Percentiles rank a stretch among this genome's conserved stretches.
phyloP scores from a whole-genome alignment of 2,113 vertebrate genomes.

The Epinephelus lanceolatus region DNA sequence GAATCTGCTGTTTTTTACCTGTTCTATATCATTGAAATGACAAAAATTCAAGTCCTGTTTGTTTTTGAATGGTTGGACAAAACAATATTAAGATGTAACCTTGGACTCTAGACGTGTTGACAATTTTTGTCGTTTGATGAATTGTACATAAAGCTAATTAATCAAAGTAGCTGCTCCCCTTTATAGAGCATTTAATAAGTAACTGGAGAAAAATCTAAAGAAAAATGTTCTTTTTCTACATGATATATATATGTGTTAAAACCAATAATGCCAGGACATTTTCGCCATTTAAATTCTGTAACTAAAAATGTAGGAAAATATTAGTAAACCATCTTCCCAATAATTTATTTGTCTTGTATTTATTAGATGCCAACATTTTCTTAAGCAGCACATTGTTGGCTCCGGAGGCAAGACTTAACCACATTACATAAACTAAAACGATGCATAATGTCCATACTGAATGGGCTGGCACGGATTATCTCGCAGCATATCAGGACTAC shows the following conservation, averaged over 20 bases:
- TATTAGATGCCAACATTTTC: not conserved
- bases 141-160: too few species aligned
- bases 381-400: not conserved
- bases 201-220: not conserved
- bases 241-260: too few species aligned
- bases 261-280: not conserved
- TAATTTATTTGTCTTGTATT: not conserved
- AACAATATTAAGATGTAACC: not conserved
- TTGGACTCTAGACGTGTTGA: not conserved
- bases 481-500: slow-evolving; percentile 13
- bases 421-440: slow-evolving; percentile 24
- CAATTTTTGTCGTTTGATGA: not conserved
- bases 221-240: too few species aligned
- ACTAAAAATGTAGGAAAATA: not conserved
- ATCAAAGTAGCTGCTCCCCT: too few species aligned
- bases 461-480: slow-evolving; percentile 13
- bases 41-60: not conserved
- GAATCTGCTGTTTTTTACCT: not conserved
- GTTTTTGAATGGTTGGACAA: not conserved
- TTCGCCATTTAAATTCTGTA: not conserved
- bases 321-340: not conserved
- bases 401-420: not conserved
- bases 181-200: not conserved
- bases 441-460: slow-evolving; percentile 29
- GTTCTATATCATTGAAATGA: not conserved